Percentiles rank a stretch among this genome's conserved stretches.
phyloP scores from a whole-genome alignment of 2,888 invertebrate species.

The Odontocerum albicorne region DNA sequence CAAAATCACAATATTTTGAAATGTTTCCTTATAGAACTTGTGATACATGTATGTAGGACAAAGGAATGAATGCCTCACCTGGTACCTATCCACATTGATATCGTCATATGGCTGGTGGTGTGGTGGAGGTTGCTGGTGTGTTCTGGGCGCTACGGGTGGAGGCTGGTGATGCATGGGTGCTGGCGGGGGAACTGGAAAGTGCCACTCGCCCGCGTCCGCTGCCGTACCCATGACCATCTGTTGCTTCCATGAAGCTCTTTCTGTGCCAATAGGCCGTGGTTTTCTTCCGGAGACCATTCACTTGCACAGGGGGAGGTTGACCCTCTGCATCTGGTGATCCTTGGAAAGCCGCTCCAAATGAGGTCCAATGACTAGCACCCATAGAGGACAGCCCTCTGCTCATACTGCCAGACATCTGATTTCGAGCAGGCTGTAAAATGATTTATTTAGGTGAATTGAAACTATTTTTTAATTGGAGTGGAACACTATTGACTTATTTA shows the following conservation, averaged over 20 bases:
- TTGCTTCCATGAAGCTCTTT: conserved; percentile 73
- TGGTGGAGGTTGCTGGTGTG: conserved; percentile 33
- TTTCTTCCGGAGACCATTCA: conserved; percentile 48
- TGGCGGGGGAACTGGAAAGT: conserved; percentile 33
- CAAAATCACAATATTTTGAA: no score
- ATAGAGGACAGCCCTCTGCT: conserved; percentile 46
- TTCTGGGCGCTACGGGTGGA: conserved; percentile 28
- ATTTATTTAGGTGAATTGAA: no score
- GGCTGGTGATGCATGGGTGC: conserved; percentile 31
- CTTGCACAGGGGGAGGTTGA: conserved; percentile 36
- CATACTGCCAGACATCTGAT: conserved; percentile 34
- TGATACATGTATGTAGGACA: no score
- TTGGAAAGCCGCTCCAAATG: conserved; percentile 24
- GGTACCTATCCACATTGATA: conserved; percentile 39
- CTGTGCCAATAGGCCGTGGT: conserved; percentile 81
- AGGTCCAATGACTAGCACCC: conserved; percentile 46
- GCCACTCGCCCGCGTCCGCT: conserved; percentile 38
- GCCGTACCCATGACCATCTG: conserved; percentile 33
- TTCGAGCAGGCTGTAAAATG: conserved; percentile 26
- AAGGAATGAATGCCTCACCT: conserved; percentile 21
- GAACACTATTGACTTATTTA: no score
- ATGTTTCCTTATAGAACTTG: no score
- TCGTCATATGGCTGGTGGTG: conserved; percentile 45
- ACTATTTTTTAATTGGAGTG: no score
- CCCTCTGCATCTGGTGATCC: conserved; percentile 14